Percentiles rank a stretch among this genome's conserved stretches.
These are phyloP conservation scores for Labeo calbasu DNA, from an alignment of 2,797 vertebrate species.

Conservation along the genomic window DNA sequence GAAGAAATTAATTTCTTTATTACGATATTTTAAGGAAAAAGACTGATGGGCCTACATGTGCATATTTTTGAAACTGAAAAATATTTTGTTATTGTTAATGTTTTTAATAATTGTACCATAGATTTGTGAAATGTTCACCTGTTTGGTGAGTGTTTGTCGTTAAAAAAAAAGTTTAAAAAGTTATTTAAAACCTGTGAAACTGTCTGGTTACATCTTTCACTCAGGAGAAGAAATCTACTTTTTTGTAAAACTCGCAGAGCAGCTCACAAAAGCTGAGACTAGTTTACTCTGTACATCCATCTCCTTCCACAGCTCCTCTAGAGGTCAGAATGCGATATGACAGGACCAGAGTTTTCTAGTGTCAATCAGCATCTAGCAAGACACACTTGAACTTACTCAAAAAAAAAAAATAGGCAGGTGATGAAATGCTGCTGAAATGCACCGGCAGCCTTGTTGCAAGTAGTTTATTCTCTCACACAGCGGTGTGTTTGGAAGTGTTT, in stretches of 20 bases:
- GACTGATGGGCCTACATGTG: too few species aligned
- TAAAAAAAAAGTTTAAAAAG: too few species aligned
- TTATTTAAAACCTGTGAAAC: neutral
- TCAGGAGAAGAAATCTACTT: neutral
- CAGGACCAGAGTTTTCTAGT: neutral
- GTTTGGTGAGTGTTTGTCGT: too few species aligned
- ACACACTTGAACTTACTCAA: constrained; percentile 37
- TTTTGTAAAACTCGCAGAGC: neutral
- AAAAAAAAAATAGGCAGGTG: constrained; percentile 33
- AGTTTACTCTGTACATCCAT: neutral
- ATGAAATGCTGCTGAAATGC: constrained; percentile 59
- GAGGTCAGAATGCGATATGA: neutral
- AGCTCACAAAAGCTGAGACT: neutral
- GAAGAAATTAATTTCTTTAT: too few species aligned
- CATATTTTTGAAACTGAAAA: too few species aligned
- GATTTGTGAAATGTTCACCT: too few species aligned
- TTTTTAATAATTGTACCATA: too few species aligned
- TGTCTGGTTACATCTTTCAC: neutral
- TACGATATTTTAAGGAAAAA: too few species aligned
- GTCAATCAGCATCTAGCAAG: constrained; percentile 27
- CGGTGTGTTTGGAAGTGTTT: constrained; percentile 30
- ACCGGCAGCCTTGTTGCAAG: constrained; percentile 5
- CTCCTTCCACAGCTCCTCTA: constrained; percentile 15
- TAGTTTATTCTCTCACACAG: constrained; percentile 19
- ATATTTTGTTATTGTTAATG: too few species aligned